Evolutionary conservation across 1,140 invertebrate species (phyloP).

Genomic region (Bombus sibiricus): DNA sequence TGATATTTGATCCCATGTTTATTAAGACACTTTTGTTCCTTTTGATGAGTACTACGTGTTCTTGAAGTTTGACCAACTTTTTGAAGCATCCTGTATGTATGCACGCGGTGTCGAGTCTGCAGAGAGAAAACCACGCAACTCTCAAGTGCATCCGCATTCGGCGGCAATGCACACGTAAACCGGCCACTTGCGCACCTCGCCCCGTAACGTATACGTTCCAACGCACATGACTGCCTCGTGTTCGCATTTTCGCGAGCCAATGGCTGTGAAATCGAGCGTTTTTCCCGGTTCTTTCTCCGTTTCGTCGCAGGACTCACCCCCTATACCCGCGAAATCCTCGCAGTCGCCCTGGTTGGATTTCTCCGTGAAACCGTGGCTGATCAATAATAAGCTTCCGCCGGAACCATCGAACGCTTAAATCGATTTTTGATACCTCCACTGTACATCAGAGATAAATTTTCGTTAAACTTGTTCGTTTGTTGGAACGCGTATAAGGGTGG

Average conservation of each 20-base stretch:
- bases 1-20: too few species aligned
- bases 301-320: constrained; percentile 32
- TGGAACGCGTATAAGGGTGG: background rate
- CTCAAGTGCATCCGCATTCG: constrained; percentile 50
- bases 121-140: constrained; percentile 36
- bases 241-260: constrained; percentile 70
- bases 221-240: constrained; percentile 62
- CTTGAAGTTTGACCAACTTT: background rate
- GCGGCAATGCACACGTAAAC: constrained; percentile 54
- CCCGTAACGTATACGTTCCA: constrained; percentile 52
- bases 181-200: constrained; percentile 42
- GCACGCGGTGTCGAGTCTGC: background rate
- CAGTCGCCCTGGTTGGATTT: constrained; percentile 17
- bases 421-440: background rate
- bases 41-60: background rate
- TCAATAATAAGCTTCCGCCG: constrained; percentile 24
- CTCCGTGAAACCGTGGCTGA: constrained; percentile 6
- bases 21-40: too few species aligned
- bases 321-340: constrained; percentile 33
- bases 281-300: constrained; percentile 57
- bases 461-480: too few species aligned
- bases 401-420: background rate
- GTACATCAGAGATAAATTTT: background rate
- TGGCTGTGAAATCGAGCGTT: constrained; percentile 73
- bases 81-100: background rate